These are phyloP conservation scores for Drosophila helvetica DNA, from an alignment of 2,888 invertebrate genomes.

Conservation along the genomic window DNA sequence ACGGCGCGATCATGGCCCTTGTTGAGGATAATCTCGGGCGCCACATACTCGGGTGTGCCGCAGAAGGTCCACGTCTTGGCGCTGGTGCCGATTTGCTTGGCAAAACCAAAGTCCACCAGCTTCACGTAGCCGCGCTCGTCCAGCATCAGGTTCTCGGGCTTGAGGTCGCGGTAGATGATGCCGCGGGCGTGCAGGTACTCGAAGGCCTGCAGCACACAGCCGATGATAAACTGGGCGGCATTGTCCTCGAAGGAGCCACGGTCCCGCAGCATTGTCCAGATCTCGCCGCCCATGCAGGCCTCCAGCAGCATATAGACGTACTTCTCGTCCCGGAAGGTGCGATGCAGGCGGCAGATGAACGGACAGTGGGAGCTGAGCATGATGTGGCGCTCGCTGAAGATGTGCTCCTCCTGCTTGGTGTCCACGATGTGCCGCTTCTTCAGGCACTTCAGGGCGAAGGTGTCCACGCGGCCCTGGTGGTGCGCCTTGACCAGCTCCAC, in stretches of 20 bases:
- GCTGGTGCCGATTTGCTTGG: conserved; percentile 91
- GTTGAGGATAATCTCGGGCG: conserved; percentile 95
- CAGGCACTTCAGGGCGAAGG: conserved; percentile 94
- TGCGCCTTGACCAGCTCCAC: conserved; percentile 90
- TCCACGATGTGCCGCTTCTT: conserved; percentile 95
- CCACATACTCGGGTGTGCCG: conserved; percentile 97
- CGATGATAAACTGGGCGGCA: conserved; percentile 94
- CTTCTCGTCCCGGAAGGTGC: conserved; percentile 95
- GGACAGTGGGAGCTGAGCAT: conserved; percentile 88
- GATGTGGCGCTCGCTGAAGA: conserved; percentile 93
- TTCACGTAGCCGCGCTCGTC: conserved; percentile 94
- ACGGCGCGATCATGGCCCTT: conserved; percentile 91
- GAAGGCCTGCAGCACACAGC: conserved; percentile 96
- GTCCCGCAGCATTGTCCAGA: conserved; percentile 95
- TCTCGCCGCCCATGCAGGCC: conserved; percentile 96
- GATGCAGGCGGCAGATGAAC: conserved; percentile 88
- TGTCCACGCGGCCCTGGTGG: conserved; percentile 84
- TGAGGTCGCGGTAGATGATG: conserved; percentile 95
- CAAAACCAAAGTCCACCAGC: conserved; percentile 97
- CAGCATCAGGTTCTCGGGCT: conserved; percentile 96
- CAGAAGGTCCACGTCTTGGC: conserved; percentile 97
- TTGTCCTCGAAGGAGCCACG: conserved; percentile 92
- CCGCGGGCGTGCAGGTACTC: conserved; percentile 94
- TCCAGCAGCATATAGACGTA: conserved; percentile 98
- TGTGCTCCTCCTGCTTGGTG: conserved; percentile 95